A percentile compares a stretch with the other conserved stretches of the same genome.
phyloP scores from a whole-genome alignment of 2,113 vertebrate genomes.

The Pao palembangensis region DNA sequence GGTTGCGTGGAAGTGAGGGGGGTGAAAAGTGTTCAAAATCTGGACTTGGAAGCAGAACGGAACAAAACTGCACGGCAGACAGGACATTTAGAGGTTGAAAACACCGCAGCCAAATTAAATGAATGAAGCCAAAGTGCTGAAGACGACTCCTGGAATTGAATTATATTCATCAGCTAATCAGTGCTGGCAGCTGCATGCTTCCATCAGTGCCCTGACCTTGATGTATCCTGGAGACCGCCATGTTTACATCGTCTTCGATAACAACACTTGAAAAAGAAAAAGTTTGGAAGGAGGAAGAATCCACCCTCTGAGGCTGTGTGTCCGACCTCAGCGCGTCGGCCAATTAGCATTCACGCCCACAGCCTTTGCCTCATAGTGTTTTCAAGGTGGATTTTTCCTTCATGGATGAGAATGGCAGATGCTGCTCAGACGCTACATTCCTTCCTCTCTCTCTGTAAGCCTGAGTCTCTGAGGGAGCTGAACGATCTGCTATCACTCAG shows the following conservation, averaged over 20 bases:
- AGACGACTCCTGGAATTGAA: constrained; percentile 19
- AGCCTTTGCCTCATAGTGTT: no score
- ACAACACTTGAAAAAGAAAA: constrained; percentile 5
- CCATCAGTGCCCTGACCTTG: constrained; percentile 36
- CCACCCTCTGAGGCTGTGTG: constrained; percentile 34
- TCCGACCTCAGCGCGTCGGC: not conserved
- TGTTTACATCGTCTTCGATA: constrained; percentile 34
- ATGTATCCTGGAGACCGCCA: constrained; percentile 38
- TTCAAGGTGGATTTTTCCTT: constrained; percentile 39
- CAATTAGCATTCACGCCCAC: no score
- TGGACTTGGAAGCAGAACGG: constrained; percentile 23
- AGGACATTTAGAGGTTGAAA: constrained; percentile 38
- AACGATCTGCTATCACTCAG: constrained; percentile 48
- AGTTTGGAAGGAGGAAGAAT: constrained; percentile 15
- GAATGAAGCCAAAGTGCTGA: constrained; percentile 4
- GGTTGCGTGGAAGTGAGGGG: constrained; percentile 21
- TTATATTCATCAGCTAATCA: constrained; percentile 33
- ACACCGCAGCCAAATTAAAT: constrained; percentile 22
- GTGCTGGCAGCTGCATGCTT: constrained; percentile 29
- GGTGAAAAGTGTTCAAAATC: not conserved
- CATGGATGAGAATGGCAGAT: constrained; percentile 38
- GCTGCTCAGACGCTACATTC: constrained; percentile 29
- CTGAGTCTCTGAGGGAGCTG: constrained; percentile 68
- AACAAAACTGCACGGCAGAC: constrained; percentile 10
- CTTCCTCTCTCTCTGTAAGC: constrained; percentile 42